Conservation (phyloP, 92 coral and sea anemone species). For the Chrysogorgia sp. region DNA sequence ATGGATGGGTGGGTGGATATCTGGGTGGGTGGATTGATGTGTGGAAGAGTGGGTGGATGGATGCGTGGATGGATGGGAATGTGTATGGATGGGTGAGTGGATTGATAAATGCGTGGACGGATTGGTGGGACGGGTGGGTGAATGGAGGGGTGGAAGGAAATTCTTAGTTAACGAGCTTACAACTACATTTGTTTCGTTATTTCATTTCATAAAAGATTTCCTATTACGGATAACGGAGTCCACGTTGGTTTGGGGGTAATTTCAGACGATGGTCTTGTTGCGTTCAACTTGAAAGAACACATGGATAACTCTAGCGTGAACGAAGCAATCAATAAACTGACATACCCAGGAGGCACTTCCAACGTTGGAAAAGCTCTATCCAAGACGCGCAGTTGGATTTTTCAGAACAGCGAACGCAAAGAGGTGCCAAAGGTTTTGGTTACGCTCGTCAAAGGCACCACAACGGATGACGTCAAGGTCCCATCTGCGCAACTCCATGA, state of each 20-base stretch:
- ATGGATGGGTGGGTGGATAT: no score
- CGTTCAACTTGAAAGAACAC: constrained; percentile 35
- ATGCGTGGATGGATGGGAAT: no score
- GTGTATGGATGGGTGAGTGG: no score
- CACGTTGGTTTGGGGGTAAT: constrained; percentile 35
- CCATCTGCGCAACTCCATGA: constrained; percentile 44
- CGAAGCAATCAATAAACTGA: constrained; percentile 23
- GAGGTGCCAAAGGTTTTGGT: constrained; percentile 35
- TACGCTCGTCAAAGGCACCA: constrained; percentile 35
- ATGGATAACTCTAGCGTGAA: constrained; percentile 19
- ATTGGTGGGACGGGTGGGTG: no score
- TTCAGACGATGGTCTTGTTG: constrained; percentile 39
- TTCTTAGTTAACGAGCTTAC: background rate
- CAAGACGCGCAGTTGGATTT: constrained; percentile 23
- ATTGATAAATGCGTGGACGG: no score
- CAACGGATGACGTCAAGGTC: constrained; percentile 26
- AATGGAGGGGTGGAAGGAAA: no score
- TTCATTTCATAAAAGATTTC: constrained; percentile 7
- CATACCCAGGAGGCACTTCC: constrained; percentile 46
- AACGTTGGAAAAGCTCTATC: constrained; percentile 58
- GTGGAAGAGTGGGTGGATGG: no score
- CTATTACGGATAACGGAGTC: constrained; percentile 27
- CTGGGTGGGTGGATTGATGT: no score
- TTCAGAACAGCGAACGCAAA: constrained; percentile 5
- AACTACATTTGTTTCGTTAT: background rate